Evolutionary conservation across 2,888 invertebrate genomes (phyloP).

Genomic region (Drosophila affinis): DNA sequence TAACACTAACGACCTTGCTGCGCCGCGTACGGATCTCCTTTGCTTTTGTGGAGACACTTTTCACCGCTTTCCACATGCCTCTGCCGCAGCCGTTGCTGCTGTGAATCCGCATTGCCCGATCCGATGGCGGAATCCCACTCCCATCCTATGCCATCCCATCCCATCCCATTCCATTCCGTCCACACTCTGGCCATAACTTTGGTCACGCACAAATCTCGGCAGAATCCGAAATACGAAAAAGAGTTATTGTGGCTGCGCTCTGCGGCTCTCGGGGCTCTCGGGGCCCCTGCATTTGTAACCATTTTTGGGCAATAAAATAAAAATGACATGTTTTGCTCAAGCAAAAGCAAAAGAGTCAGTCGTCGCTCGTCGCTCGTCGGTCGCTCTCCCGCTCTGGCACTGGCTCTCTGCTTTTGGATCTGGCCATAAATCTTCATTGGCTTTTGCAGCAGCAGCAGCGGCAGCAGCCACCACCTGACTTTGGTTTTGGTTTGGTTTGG

Average conservation of each 20-base stretch:
- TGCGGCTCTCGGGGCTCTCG: not conserved
- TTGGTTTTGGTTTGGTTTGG: conserved; percentile 26
- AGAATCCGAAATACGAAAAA: conserved; percentile 40
- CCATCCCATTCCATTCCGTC: no score
- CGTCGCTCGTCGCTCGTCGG: conserved; percentile 50
- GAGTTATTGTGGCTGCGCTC: conserved; percentile 32
- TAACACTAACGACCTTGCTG: conserved; percentile 20
- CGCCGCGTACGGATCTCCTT: conserved; percentile 3
- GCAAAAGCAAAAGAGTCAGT: conserved; percentile 48
- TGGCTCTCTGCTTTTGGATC: conserved; percentile 67
- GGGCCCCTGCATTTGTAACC: conserved; percentile 31
- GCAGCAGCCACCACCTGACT: conserved; percentile 56
- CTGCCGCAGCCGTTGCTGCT: not conserved
- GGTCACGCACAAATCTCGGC: conserved; percentile 69
- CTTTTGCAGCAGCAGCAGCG: conserved; percentile 36
- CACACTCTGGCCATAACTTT: conserved; percentile 43
- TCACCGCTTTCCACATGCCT: conserved; percentile 19
- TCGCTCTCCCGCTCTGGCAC: not conserved
- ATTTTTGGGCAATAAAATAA: conserved; percentile 68
- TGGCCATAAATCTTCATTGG: conserved; percentile 72
- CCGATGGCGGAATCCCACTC: conserved; percentile 7
- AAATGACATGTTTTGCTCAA: conserved; percentile 81
- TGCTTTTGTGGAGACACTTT: conserved; percentile 1
- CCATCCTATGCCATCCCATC: no score
- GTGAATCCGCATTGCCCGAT: conserved; percentile 30